phyloP scores from a whole-genome alignment of 2,888 invertebrate species.

The Tenthredo scrophulariae region DNA sequence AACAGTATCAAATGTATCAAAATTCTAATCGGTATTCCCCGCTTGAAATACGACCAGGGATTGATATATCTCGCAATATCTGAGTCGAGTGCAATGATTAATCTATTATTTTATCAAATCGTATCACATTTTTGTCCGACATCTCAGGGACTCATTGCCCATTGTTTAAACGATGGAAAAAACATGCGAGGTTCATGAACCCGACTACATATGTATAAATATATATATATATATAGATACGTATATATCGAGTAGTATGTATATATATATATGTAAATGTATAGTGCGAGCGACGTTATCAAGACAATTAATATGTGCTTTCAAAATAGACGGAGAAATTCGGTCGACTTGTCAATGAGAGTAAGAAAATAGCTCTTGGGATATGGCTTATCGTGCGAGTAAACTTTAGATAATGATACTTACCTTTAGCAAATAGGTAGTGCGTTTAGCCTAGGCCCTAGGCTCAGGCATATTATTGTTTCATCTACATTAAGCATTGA shows the following conservation, averaged over 20 bases:
- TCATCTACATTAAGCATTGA: not conserved
- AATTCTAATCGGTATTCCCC: not conserved
- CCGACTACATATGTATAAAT: not conserved
- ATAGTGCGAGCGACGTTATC: not conserved
- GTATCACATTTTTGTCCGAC: not conserved
- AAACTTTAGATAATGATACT: conserved; percentile 46
- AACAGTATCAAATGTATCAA: not conserved
- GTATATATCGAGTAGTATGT: not conserved
- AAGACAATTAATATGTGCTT: conserved; percentile 29
- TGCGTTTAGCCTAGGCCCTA: not conserved
- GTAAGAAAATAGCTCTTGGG: conserved; percentile 9
- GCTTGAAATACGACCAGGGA: not conserved
- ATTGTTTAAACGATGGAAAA: conserved; percentile 19
- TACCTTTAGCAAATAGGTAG: not conserved
- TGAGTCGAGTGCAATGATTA: not conserved
- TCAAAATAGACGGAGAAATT: conserved; percentile 24
- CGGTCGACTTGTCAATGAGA: conserved; percentile 40
- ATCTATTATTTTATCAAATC: not conserved
- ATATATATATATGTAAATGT: not conserved
- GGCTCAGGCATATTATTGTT: not conserved
- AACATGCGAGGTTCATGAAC: conserved; percentile 24
- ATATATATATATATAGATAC: not conserved
- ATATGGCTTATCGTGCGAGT: conserved; percentile 26
- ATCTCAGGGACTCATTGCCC: not conserved
- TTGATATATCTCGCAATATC: not conserved